Evolutionary conservation across 2,888 invertebrate species (phyloP), one percentile per base, ranked within the genome.

Genomic region (Tenthredo notha): DNA sequence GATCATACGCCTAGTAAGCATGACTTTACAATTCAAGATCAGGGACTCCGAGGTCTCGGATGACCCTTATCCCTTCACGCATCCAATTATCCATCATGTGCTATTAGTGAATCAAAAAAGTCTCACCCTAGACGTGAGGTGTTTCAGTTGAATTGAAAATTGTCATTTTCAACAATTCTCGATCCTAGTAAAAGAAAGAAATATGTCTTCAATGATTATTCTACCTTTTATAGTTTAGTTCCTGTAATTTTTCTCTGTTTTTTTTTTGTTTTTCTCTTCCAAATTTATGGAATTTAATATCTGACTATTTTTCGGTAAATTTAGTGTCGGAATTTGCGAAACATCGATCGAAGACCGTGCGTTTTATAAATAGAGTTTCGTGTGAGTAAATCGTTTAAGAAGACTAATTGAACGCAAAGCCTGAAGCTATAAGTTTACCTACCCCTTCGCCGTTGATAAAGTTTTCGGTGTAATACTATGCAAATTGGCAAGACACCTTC

Each of bases 401-500:
- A 80, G 77, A 40, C 80, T 61, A 80, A 80, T 80, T 80, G 37
- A 61, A 50, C 61, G 37, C 61, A 43, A 43, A 74, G 37, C 40
- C 9, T 18, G 12, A 33, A 40, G 37, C 25, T 61, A 47, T 47
- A 33, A 15, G 78, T 37, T n/a, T 37, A 61, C 25, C 21, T 54
- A 37, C 58, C 40, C 61, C 78, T 80, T 80, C 29, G 21, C 78
- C 40, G 78, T 80, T 21, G 61, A 80, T 80, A 37, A 80, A 80
- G 58, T 80, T 80, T 80, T 80, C 50, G 37, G 58, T 37, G n/a
- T 80, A 77, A 80, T 80, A 40, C 58, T 61, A 40, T 80, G 58
- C 37, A 80, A 61, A 80, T 80, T 72, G 77, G 61, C 2, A 21
- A 80, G n/a, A 61, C 77, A 77, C 21, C 54, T 54, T 29, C 50